A percentile compares a stretch with the other conserved stretches of the same genome.
Conservation (phyloP, 2,888 invertebrate genomes). For the Octonoba sinensis region DNA sequence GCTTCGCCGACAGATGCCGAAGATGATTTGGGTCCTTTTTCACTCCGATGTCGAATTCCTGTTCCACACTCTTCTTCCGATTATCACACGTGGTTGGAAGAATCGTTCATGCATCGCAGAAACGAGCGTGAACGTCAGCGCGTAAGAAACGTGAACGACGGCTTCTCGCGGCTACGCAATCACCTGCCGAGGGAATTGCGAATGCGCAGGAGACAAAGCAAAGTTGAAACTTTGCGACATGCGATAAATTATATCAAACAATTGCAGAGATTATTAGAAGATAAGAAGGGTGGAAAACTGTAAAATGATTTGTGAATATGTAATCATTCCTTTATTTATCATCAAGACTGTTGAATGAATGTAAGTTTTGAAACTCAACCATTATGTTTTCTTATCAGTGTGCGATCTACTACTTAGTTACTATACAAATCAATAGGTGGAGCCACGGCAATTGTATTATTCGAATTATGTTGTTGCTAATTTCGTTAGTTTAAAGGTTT, state of each 20-base stretch:
- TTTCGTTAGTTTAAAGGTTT: no score
- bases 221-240: slow-evolving; percentile 71
- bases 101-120: slow-evolving; percentile 67
- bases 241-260: slow-evolving; percentile 68
- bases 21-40: slow-evolving; percentile 29
- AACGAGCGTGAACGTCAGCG: slow-evolving; percentile 71
- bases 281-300: slow-evolving; percentile 4
- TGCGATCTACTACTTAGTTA: no score
- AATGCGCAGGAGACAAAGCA: slow-evolving; percentile 69
- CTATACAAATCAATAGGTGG: no score
- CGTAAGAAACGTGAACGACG: slow-evolving; percentile 71
- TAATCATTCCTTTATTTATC: not conserved
- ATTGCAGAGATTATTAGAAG: slow-evolving; percentile 38
- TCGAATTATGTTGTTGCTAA: no score
- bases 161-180: slow-evolving; percentile 70
- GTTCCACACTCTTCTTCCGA: slow-evolving; percentile 28
- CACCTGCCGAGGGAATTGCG: slow-evolving; percentile 68
- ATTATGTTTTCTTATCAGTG: no score
- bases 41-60: slow-evolving; percentile 42
- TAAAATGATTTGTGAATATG: not conserved
- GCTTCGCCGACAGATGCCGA: not conserved
- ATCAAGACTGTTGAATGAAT: not conserved
- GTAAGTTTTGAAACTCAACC: no score
- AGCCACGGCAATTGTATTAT: no score
- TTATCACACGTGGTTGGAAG: slow-evolving; percentile 52